Evolutionary conservation across 1,140 invertebrate species (phyloP).

Genomic region (Mizuhopecten yessoensis): DNA sequence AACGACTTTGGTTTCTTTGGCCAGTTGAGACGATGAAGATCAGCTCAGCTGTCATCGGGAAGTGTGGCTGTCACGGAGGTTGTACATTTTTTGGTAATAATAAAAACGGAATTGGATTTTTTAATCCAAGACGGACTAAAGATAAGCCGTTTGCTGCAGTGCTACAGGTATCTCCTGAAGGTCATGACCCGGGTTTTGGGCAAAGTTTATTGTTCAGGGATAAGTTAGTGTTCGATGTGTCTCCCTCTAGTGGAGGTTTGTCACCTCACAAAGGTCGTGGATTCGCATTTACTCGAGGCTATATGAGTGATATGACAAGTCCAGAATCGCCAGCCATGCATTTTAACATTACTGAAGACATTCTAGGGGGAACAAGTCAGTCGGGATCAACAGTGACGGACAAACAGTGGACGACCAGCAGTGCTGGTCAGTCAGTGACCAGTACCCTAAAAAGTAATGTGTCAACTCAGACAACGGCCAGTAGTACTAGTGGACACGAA

Average conservation of each 20-base stretch:
- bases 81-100: conserved; percentile 95
- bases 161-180: conserved; percentile 81
- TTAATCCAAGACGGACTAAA: conserved; percentile 89
- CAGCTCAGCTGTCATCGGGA: conserved; percentile 85
- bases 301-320: conserved; percentile 79
- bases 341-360: conserved; percentile 67
- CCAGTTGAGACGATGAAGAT: conserved; percentile 86
- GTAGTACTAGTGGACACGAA: neutral
- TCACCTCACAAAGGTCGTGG: conserved; percentile 68
- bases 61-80: conserved; percentile 97
- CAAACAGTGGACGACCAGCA: neutral
- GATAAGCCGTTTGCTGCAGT: conserved; percentile 72
- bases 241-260: conserved; percentile 58
- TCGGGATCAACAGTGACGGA: conserved; percentile 22
- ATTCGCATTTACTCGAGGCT: conserved; percentile 78
- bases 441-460: neutral
- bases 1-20: conserved; percentile 98
- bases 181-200: conserved; percentile 92
- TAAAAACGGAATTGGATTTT: conserved; percentile 92
- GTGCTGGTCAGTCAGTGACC: conserved; percentile 30
- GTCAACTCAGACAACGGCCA: neutral
- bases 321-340: conserved; percentile 75
- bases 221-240: conserved; percentile 94
- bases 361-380: conserved; percentile 21
- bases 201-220: conserved; percentile 95